phyloP scores from a whole-genome alignment of 2,888 invertebrate species.

The Lathronympha strigana region DNA sequence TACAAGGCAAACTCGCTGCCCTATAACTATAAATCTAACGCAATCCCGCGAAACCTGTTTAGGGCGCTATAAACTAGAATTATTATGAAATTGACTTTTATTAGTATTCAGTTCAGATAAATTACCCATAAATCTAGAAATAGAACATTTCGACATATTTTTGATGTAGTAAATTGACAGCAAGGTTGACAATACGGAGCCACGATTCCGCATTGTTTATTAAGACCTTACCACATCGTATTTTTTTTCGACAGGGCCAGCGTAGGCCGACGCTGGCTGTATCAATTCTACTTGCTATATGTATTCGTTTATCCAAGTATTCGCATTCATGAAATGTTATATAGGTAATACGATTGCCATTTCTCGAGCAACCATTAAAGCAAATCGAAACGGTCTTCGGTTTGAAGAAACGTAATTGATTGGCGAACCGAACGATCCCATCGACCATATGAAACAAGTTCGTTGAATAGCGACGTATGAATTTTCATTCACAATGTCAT shows the following conservation, averaged over 20 bases:
- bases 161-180: slow-evolving; percentile 39
- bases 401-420: slow-evolving; percentile 48
- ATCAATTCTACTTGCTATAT: not conserved
- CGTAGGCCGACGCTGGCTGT: not conserved
- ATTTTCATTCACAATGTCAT: slow-evolving; percentile 57
- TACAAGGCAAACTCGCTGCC: slow-evolving; percentile 62
- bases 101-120: slow-evolving; percentile 39
- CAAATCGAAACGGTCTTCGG: not conserved
- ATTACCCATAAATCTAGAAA: slow-evolving; percentile 37
- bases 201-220: slow-evolving; percentile 7
- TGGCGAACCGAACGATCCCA: slow-evolving; percentile 47
- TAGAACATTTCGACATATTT: slow-evolving; percentile 34
- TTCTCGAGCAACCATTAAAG: not conserved
- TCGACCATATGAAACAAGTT: slow-evolving; percentile 43
- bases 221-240: not conserved
- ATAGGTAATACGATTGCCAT: too few relatives aligned
- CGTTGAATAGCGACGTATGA: slow-evolving; percentile 47
- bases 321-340: too few relatives aligned
- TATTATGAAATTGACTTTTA: slow-evolving; percentile 42
- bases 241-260: not conserved
- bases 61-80: slow-evolving; percentile 39
- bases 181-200: slow-evolving; percentile 45
- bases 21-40: slow-evolving; percentile 53
- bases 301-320: not conserved
- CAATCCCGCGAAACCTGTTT: slow-evolving; percentile 38